Evolutionary conservation across 2,113 vertebrate species (phyloP).

Genomic region (Clupea harengus): DNA sequence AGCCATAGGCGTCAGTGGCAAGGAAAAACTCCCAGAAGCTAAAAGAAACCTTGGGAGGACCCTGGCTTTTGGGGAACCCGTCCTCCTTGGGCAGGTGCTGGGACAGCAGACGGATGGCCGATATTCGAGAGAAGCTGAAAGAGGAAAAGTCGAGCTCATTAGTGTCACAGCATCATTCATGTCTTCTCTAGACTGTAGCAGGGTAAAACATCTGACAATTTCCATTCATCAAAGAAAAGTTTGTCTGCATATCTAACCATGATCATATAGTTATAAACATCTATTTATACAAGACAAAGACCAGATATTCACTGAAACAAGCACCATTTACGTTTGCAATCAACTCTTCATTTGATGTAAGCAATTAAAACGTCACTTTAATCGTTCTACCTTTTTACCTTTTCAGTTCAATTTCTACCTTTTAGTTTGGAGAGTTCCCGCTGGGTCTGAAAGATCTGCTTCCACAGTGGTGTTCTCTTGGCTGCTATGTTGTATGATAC

Average conservation of each 20-base stretch:
- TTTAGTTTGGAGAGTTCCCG: background rate
- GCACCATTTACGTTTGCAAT: no score
- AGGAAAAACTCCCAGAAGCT: slow-evolving; percentile 8
- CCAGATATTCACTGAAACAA: no score
- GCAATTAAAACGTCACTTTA: background rate
- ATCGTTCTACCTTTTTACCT: no score
- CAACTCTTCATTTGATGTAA: background rate
- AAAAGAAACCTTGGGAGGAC: slow-evolving; percentile 11
- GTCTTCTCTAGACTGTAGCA: no score
- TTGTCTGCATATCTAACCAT: no score
- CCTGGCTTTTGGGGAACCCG: background rate
- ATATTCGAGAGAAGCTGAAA: background rate
- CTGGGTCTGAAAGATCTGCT: background rate
- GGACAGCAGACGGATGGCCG: background rate
- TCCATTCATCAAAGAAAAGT: no score
- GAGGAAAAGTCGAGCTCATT: background rate
- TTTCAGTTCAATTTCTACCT: background rate
- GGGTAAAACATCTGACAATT: no score
- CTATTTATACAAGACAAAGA: no score
- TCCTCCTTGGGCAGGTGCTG: background rate
- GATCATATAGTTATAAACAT: no score
- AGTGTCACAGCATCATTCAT: background rate
- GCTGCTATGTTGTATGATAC: background rate
- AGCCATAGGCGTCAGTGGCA: background rate
- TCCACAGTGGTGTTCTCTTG: background rate